Evolutionary conservation across 2,113 vertebrate genomes (phyloP).

Genomic region (Brachionichthys hirsutus): DNA sequence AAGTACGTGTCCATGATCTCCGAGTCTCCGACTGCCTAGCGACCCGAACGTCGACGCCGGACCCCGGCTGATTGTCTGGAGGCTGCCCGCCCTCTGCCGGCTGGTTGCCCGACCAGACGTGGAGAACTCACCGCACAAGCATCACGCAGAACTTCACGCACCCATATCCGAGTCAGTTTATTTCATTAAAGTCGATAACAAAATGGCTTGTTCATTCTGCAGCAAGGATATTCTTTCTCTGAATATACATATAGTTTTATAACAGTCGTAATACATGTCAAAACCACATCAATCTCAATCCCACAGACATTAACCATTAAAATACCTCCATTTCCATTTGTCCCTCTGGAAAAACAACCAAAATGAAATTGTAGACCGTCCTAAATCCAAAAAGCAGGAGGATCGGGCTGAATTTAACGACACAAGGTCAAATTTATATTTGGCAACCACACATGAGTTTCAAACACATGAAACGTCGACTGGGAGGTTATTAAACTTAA

Average conservation of each 20-base stretch:
- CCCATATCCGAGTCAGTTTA: constrained; percentile 45
- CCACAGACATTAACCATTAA: constrained; percentile 35
- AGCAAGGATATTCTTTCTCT: constrained; percentile 56
- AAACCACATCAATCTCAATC: constrained; percentile 46
- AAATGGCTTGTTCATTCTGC: constrained; percentile 73
- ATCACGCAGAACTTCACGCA: neutral
- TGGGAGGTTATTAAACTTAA: constrained; percentile 48
- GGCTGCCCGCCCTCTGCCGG: constrained; percentile 48
- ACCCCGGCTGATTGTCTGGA: no score
- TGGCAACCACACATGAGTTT: constrained; percentile 36
- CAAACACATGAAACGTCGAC: constrained; percentile 43
- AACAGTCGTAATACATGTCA: constrained; percentile 67
- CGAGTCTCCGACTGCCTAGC: no score
- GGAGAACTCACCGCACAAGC: no score
- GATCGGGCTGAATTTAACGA: constrained; percentile 4
- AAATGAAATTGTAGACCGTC: no score
- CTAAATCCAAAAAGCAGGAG: neutral
- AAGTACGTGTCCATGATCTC: no score
- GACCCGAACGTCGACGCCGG: no score
- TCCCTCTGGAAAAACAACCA: no score
- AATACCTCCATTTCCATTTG: constrained; percentile 10
- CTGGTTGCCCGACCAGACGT: neutral
- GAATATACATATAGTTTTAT: constrained; percentile 68
- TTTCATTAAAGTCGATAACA: constrained; percentile 58
- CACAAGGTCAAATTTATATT: constrained; percentile 32